These are phyloP conservation scores for Nothoprocta perdicaria DNA, from an alignment of 2,113 vertebrate genomes.

Conservation along the genomic window DNA sequence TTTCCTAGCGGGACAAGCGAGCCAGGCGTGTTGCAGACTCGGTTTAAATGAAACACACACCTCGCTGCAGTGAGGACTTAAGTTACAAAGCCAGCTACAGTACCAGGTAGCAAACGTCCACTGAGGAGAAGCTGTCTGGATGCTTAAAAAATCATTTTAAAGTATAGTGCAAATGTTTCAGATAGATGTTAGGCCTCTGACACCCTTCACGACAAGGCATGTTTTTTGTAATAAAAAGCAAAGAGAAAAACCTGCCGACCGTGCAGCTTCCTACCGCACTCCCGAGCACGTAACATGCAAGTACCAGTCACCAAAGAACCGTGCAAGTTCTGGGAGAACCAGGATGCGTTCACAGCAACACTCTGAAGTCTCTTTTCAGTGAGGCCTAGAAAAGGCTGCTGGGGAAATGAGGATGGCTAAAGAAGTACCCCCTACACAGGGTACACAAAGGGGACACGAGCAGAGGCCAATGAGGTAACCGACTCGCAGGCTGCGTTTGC, in stretches of 20 bases:
- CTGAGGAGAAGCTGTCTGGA: not conserved
- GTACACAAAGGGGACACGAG: not conserved
- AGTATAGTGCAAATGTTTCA: constrained; percentile 57
- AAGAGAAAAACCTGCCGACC: constrained; percentile 33
- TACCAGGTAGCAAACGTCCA: constrained; percentile 3
- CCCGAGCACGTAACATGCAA: not conserved
- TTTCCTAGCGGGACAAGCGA: not conserved
- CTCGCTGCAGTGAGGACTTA: not conserved
- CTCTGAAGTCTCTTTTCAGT: not conserved
- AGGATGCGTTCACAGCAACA: not conserved
- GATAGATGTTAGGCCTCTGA: not conserved
- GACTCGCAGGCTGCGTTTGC: constrained; percentile 32
- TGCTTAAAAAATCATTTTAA: not conserved
- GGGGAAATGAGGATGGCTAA: not conserved
- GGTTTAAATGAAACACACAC: not conserved
- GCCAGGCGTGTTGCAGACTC: not conserved
- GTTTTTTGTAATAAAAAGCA: not conserved
- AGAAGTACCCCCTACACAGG: not conserved
- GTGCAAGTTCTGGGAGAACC: not conserved
- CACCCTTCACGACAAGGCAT: constrained; percentile 8
- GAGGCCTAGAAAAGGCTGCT: not conserved
- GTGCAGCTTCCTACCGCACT: constrained; percentile 29
- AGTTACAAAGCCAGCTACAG: constrained; percentile 29
- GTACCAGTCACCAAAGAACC: not conserved
- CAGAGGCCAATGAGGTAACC: constrained; percentile 61